A percentile compares a stretch with the other conserved stretches of the same genome.
Evolutionary conservation across 1,140 invertebrate species (phyloP).

Genomic region (Halictus rubicundus): DNA sequence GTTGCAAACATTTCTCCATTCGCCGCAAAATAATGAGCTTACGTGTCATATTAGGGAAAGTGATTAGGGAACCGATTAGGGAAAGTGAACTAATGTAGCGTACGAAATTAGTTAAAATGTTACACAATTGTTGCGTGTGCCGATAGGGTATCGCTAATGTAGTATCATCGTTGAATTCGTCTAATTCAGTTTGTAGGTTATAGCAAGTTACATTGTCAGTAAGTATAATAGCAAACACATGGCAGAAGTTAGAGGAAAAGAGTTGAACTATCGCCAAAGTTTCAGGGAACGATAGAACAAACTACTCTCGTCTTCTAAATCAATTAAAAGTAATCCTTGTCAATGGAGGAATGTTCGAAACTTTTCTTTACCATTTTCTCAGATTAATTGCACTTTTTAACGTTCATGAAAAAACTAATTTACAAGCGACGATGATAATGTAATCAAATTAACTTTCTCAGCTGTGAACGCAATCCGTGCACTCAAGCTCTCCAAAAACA

Average conservation of each 20-base stretch:
- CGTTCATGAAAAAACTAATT: no score
- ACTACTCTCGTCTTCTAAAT: not conserved
- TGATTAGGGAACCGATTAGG: no score
- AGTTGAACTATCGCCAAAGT: not conserved
- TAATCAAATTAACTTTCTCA: no score
- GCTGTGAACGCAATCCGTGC: no score
- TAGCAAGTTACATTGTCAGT: not conserved
- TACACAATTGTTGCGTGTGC: not conserved
- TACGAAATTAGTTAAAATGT: no score
- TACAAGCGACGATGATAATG: no score
- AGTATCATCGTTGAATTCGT: not conserved
- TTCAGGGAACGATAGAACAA: not conserved
- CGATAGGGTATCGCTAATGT: not conserved
- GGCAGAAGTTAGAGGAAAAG: not conserved
- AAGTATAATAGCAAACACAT: not conserved
- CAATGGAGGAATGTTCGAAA: not conserved
- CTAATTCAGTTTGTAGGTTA: not conserved
- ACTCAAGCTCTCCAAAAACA: no score
- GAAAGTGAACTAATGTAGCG: no score
- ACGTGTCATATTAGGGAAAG: no score
- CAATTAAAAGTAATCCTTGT: not conserved
- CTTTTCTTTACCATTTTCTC: not conserved
- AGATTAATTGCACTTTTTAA: not conserved
- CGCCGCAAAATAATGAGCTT: no score
- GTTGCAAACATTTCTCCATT: no score